Evolutionary conservation across 2,888 invertebrate species (phyloP).

Genomic region (Clanis bilineata): DNA sequence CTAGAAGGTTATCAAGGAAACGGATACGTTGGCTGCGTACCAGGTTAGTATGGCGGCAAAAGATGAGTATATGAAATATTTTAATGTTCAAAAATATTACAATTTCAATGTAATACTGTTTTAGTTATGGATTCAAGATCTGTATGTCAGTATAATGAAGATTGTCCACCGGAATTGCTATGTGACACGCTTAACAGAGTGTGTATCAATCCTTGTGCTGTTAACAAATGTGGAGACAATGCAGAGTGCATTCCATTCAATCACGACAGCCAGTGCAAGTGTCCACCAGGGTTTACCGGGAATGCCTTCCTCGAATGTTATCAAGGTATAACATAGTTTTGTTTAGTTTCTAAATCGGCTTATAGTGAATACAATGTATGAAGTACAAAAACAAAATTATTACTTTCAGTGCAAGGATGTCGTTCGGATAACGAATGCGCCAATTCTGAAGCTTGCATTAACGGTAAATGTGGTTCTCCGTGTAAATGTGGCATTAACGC

Average conservation of each 20-base stretch:
- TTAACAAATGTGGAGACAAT: slow-evolving; percentile 91
- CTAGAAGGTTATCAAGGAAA: slow-evolving; percentile 93
- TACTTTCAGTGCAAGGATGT: slow-evolving; percentile 85
- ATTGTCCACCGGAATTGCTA: slow-evolving; percentile 92
- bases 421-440: slow-evolving; percentile 87
- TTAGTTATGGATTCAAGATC: slow-evolving; percentile 62
- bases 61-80: slow-evolving; percentile 12
- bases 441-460: slow-evolving; percentile 88
- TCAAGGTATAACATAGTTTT: slow-evolving; percentile 63
- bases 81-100: background rate
- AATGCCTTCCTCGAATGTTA: slow-evolving; percentile 89
- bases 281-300: slow-evolving; percentile 87
- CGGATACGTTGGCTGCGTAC: slow-evolving; percentile 90
- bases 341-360: background rate
- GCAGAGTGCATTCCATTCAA: slow-evolving; percentile 90
- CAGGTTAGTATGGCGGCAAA: slow-evolving; percentile 80
- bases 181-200: slow-evolving; percentile 92
- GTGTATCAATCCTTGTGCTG: slow-evolving; percentile 91
- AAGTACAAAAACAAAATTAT: background rate
- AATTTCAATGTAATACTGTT: slow-evolving; percentile 30
- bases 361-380: background rate
- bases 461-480: slow-evolving; percentile 89
- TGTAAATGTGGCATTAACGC: slow-evolving; percentile 91
- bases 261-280: slow-evolving; percentile 89
- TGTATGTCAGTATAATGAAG: slow-evolving; percentile 94